Evolutionary conservation across 2,113 vertebrate species (phyloP).

Genomic region (Scytalopus superciliaris): DNA sequence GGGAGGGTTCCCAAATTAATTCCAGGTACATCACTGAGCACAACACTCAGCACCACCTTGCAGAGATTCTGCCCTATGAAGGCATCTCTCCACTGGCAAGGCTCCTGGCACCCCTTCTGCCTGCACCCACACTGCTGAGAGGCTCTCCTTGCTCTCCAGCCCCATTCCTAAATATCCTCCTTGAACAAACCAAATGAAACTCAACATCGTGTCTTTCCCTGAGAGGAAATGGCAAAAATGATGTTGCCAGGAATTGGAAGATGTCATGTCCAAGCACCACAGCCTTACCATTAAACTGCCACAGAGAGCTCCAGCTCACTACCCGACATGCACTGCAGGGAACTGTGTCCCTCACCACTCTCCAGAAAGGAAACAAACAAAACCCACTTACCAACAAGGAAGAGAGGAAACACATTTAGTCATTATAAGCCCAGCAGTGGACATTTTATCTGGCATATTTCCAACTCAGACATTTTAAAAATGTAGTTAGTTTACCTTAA

Average conservation of each 20-base stretch:
- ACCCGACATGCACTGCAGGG: not conserved
- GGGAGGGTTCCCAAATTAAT: not conserved
- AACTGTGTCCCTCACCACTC: not conserved
- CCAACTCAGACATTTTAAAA: not conserved
- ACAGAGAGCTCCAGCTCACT: not conserved
- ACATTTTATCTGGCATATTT: not conserved
- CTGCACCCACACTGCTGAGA: not conserved
- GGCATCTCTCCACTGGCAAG: not conserved
- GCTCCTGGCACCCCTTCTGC: not conserved
- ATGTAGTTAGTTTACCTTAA: constrained; percentile 6
- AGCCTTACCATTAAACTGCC: not conserved
- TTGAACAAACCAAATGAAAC: not conserved
- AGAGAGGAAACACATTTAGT: not conserved
- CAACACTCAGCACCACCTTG: not conserved
- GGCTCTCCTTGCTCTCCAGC: not conserved
- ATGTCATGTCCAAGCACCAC: not conserved
- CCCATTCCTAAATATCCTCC: not conserved
- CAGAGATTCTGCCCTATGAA: not conserved
- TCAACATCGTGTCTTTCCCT: not conserved
- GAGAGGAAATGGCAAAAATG: not conserved
- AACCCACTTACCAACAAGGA: not conserved
- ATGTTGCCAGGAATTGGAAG: not conserved
- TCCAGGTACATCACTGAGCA: not conserved
- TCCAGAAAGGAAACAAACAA: constrained; percentile 16
- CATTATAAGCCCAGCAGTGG: not conserved